phyloP scores from a whole-genome alignment of 2,888 invertebrate genomes.

The Phrixothrix hirtus region DNA sequence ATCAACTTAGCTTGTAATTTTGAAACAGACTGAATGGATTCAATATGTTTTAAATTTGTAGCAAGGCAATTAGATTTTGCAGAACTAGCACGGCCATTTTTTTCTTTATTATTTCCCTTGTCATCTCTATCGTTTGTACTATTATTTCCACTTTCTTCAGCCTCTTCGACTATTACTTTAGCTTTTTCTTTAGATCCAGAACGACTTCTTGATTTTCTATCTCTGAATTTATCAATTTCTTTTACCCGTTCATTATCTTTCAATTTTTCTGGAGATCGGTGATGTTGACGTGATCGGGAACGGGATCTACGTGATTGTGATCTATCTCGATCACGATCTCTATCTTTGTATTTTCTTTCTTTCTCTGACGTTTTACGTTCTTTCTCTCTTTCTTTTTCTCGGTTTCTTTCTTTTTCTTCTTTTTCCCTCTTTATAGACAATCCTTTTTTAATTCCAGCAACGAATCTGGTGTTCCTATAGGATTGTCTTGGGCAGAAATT shows the following conservation, averaged over 20 bases:
- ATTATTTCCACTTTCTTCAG: conserved; percentile 52
- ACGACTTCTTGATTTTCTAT: conserved; percentile 39
- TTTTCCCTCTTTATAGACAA: conserved; percentile 87
- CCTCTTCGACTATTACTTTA: no score
- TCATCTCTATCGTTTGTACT: conserved; percentile 45
- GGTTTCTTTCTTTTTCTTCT: conserved; percentile 68
- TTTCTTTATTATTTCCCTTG: conserved; percentile 43
- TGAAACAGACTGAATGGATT: neutral
- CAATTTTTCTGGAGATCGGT: conserved; percentile 39
- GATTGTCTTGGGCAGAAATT: conserved; percentile 92
- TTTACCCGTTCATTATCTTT: conserved; percentile 38
- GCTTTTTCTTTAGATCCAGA: conserved; percentile 43
- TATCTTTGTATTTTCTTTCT: conserved; percentile 58
- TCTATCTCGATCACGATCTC: conserved; percentile 45
- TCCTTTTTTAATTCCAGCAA: conserved; percentile 96
- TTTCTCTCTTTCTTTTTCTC: conserved; percentile 55
- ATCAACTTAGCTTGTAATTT: conserved; percentile 40
- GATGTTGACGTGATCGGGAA: conserved; percentile 44
- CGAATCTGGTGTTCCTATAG: conserved; percentile 92
- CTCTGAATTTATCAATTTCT: conserved; percentile 39
- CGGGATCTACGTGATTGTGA: conserved; percentile 40
- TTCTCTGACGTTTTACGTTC: conserved; percentile 51
- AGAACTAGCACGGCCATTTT: conserved; percentile 42
- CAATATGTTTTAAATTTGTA: conserved; percentile 38
- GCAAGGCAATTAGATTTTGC: conserved; percentile 40